phyloP scores from a whole-genome alignment of 2,888 invertebrate species.

The Ormyrus labotus region DNA sequence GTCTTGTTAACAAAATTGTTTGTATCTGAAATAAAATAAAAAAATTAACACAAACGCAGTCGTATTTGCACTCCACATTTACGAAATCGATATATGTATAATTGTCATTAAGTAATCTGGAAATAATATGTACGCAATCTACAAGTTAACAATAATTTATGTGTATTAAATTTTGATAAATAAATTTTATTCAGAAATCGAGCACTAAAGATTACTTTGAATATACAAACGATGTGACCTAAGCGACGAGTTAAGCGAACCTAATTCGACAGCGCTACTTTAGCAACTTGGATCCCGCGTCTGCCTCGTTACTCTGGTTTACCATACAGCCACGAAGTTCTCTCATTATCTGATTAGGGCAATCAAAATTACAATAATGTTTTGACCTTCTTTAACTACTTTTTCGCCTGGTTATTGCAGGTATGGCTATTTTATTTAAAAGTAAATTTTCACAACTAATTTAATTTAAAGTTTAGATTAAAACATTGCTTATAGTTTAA shows the following conservation, averaged over 20 bases:
- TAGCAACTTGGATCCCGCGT: constrained; percentile 7
- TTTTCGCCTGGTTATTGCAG: constrained; percentile 7
- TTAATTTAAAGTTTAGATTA: too few species aligned
- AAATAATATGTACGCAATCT: too few species aligned
- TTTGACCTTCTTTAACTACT: not conserved
- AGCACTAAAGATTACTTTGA: not conserved
- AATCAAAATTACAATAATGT: constrained; percentile 28
- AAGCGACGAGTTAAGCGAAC: constrained; percentile 6
- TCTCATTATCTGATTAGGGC: constrained; percentile 36
- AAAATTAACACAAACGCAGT: not conserved
- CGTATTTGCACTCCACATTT: too few species aligned
- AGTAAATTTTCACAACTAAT: too few species aligned
- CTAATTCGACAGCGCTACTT: constrained; percentile 17
- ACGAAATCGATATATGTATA: not conserved
- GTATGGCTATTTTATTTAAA: not conserved
- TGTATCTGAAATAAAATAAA: constrained; percentile 24
- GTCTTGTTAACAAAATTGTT: not conserved
- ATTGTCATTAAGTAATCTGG: not conserved
- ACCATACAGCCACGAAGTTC: constrained; percentile 3
- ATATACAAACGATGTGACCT: not conserved
- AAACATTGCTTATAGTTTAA: too few species aligned
- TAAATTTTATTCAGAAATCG: too few species aligned
- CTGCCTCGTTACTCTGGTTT: constrained; percentile 13
- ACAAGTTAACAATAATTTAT: too few species aligned
- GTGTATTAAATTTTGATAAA: too few species aligned